A percentile compares a stretch with the other conserved stretches of the same genome.
phyloP scores from a whole-genome alignment of 92 coral and sea anemone species.

The Bergia sp. region DNA sequence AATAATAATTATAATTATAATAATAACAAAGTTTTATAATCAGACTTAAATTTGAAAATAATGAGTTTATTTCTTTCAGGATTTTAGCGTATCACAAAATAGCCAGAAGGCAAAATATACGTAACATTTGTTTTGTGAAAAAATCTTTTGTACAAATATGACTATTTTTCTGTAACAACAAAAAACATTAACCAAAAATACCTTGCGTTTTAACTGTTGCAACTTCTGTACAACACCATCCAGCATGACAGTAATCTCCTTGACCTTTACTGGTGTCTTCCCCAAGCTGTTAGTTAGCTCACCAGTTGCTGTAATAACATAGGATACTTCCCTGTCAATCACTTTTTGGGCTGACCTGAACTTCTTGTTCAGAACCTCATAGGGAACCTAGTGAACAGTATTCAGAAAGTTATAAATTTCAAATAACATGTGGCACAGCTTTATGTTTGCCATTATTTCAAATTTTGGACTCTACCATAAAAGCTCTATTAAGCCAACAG shows the following conservation, averaged over 20 bases:
- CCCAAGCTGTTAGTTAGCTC: slow-evolving; percentile 78
- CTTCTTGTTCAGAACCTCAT: slow-evolving; percentile 92
- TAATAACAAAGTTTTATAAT: too few relatives aligned
- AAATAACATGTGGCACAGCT: background rate
- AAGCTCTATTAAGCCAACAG: background rate
- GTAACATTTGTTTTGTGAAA: background rate
- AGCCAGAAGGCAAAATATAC: too few relatives aligned
- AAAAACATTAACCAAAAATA: background rate
- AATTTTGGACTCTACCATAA: too few relatives aligned
- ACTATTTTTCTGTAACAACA: too few relatives aligned
- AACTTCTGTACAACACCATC: slow-evolving; percentile 94
- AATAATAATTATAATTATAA: too few relatives aligned
- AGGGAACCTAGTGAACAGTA: slow-evolving; percentile 76
- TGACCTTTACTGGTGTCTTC: slow-evolving; percentile 76
- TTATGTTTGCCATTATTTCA: too few relatives aligned
- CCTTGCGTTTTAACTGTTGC: slow-evolving; percentile 93
- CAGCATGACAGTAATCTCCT: slow-evolving; percentile 84
- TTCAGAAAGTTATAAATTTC: background rate
- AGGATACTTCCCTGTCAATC: slow-evolving; percentile 97
- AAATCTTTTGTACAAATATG: too few relatives aligned
- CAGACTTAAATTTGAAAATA: too few relatives aligned
- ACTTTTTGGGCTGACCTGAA: slow-evolving; percentile 97
- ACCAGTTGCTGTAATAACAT: slow-evolving; percentile 79
- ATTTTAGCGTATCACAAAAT: too few relatives aligned
- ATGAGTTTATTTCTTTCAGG: too few relatives aligned